phyloP scores from a whole-genome alignment of 2,797 vertebrate genomes.

The Mallotus villosus region DNA sequence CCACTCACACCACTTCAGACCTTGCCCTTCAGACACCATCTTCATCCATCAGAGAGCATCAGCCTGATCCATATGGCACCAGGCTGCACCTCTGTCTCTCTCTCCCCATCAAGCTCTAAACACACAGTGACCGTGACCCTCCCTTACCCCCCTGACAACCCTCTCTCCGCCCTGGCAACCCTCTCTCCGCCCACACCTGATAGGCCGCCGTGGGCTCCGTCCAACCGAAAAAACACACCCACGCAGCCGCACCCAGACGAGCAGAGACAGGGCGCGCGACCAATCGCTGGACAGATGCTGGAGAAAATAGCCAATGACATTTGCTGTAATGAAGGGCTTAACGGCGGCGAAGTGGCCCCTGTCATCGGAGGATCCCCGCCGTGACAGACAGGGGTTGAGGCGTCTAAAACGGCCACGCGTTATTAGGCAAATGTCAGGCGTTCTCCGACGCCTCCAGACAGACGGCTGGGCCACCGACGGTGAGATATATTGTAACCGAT shows the following conservation, averaged over 20 bases:
- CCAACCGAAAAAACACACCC: constrained; percentile 17
- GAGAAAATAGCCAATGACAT: constrained; percentile 36
- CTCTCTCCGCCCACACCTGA: constrained; percentile 2
- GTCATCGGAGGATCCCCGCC: constrained; percentile 46
- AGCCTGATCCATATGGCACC: constrained; percentile 1
- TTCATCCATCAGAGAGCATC: not conserved
- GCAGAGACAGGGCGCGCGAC: constrained; percentile 19
- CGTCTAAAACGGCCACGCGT: constrained; percentile 65
- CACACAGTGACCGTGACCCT: constrained; percentile 32
- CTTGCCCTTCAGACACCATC: not conserved
- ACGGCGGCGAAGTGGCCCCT: constrained; percentile 40
- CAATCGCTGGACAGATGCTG: constrained; percentile 25
- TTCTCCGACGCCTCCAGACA: constrained; percentile 68
- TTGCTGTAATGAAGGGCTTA: constrained; percentile 55
- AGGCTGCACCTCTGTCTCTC: not conserved
- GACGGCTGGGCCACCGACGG: constrained; percentile 70
- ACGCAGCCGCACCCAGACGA: constrained; percentile 19
- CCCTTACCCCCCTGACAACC: constrained; percentile 41
- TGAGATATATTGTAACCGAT: constrained; percentile 76
- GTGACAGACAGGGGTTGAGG: constrained; percentile 56
- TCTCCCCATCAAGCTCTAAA: constrained; percentile 17
- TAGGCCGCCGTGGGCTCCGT: constrained; percentile 7
- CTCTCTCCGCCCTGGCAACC: constrained; percentile 34
- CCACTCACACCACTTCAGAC: not conserved
- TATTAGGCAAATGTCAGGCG: constrained; percentile 84